Evolutionary conservation across 2,888 invertebrate species (phyloP).

Genomic region (Pharmacophagus antenor): DNA sequence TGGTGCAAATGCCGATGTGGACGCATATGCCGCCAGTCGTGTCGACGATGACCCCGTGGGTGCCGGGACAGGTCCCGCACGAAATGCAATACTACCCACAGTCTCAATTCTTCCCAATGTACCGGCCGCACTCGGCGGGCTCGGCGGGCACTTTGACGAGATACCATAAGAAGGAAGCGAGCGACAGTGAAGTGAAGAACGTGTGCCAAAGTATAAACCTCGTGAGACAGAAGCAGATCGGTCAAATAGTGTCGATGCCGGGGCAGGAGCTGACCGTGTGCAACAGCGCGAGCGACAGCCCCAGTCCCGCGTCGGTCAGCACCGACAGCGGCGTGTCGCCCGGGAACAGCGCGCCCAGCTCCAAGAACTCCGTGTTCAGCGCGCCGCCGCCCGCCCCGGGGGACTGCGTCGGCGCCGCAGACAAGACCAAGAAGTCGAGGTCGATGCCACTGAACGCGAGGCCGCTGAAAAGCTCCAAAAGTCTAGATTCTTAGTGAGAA

Average conservation of each 20-base stretch:
- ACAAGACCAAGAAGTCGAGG: conserved; percentile 65
- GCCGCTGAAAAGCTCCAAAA: conserved; percentile 74
- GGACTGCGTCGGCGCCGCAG: conserved; percentile 53
- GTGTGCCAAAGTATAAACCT: conserved; percentile 79
- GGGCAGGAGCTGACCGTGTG: conserved; percentile 74
- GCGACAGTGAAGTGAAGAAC: conserved; percentile 60
- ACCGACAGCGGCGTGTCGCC: conserved; percentile 74
- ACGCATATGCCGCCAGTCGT: conserved; percentile 65
- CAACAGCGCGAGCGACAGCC: conserved; percentile 66
- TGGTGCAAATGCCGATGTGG: conserved; percentile 73
- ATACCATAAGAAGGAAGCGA: conserved; percentile 65
- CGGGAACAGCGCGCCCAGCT: conserved; percentile 66
- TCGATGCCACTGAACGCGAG: conserved; percentile 51
- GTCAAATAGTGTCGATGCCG: conserved; percentile 71
- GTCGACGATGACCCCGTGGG: conserved; percentile 65
- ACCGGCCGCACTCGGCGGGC: conserved; percentile 70
- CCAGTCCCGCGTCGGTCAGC: conserved; percentile 70
- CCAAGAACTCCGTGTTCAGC: conserved; percentile 64
- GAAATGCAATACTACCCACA: conserved; percentile 75
- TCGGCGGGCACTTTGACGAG: conserved; percentile 73
- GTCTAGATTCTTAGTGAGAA: conserved; percentile 71
- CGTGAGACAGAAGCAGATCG: conserved; percentile 76
- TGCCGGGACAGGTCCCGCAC: conserved; percentile 57
- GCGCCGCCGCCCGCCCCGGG: conserved; percentile 46
- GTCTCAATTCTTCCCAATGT: conserved; percentile 70